A percentile compares a stretch with the other conserved stretches of the same genome.
Conservation (phyloP, 2,888 invertebrate species). For the Ferrisia virgata region DNA sequence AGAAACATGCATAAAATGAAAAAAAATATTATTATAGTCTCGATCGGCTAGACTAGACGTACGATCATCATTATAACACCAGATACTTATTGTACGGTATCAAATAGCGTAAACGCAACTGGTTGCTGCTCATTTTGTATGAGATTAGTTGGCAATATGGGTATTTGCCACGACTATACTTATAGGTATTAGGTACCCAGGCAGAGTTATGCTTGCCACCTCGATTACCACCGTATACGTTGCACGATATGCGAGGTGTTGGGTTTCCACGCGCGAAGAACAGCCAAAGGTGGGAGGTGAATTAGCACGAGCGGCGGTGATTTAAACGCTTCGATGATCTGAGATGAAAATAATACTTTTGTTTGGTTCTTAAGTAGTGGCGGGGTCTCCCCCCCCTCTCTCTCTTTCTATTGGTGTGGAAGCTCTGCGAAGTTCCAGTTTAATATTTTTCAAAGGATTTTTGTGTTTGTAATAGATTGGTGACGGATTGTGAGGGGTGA, state of each 20-base stretch:
- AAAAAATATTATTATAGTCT: no score
- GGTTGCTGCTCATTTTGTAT: neutral
- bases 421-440: no score
- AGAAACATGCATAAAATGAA: no score
- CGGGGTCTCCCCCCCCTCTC: no score
- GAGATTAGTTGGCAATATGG: neutral
- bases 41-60: neutral
- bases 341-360: no score
- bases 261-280: neutral
- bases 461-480: neutral
- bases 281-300: conserved; percentile 2
- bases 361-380: no score
- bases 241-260: neutral
- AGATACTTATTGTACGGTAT: neutral
- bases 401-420: no score
- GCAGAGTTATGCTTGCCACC: neutral
- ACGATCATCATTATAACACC: neutral
- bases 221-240: neutral
- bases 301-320: conserved; percentile 20
- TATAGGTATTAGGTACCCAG: no score
- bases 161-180: neutral
- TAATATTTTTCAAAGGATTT: no score
- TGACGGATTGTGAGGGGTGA: neutral
- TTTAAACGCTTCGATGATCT: neutral
- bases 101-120: neutral